A percentile compares a stretch with the other conserved stretches of the same genome.
Evolutionary conservation across 2,797 vertebrate species (phyloP).

Genomic region (Argentina silus): DNA sequence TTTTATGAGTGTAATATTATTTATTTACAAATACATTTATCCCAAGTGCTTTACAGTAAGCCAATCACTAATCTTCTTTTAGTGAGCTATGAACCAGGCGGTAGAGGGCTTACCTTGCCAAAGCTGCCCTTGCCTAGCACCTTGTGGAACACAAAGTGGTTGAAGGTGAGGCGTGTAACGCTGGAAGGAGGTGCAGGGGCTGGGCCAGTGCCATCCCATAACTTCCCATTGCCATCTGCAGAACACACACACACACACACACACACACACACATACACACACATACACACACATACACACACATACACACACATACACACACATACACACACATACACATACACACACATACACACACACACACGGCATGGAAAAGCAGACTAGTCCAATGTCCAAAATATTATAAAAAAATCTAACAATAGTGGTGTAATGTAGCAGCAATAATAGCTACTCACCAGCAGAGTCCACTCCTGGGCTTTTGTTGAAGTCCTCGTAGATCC

Average conservation of each 20-base stretch:
- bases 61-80: too few relatives aligned
- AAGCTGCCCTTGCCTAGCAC: conserved; percentile 98
- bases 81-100: too few relatives aligned
- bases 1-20: too few relatives aligned
- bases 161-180: conserved; percentile 73
- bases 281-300: conserved; percentile 22
- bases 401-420: conserved; percentile 11
- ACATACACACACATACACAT: not conserved
- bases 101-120: conserved; percentile 85
- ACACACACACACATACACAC: conserved; percentile 18
- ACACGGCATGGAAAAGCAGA: not conserved
- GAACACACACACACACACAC: conserved; percentile 57
- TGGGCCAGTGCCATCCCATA: conserved; percentile 68
- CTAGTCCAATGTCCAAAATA: not conserved
- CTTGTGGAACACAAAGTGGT: conserved; percentile 90
- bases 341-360: too few relatives aligned
- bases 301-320: too few relatives aligned
- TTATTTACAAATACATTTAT: too few relatives aligned
- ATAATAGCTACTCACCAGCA: conserved; percentile 64
- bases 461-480: conserved; percentile 63
- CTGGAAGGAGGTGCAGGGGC: conserved; percentile 25
- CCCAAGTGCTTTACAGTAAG: too few relatives aligned
- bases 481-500: conserved; percentile 88
- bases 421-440: conserved; percentile 12
- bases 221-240: conserved; percentile 70